Evolutionary conservation across 2,113 vertebrate species (phyloP).

Genomic region (Eonycteris spelaea): DNA sequence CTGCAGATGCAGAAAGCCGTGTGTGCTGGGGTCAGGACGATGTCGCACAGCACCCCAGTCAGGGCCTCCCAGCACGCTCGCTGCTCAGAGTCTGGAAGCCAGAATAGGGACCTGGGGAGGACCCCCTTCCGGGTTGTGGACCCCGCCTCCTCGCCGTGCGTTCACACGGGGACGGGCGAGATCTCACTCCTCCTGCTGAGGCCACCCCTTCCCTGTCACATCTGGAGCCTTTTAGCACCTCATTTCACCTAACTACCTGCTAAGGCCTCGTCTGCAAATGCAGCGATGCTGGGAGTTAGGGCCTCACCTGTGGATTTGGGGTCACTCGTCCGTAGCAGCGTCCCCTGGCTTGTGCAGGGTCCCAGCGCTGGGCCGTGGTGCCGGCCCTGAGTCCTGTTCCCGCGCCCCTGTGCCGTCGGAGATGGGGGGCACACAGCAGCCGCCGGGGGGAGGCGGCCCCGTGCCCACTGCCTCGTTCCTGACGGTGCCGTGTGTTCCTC

Average conservation of each 20-base stretch:
- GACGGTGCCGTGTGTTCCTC: background rate
- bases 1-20: background rate
- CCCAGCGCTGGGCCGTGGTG: background rate
- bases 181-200: background rate
- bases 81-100: no score
- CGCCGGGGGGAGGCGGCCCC: background rate
- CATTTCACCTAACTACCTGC: accelerated
- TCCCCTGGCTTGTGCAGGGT: background rate
- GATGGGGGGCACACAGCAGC: background rate
- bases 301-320: accelerated
- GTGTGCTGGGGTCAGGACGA: no score
- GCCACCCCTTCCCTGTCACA: background rate
- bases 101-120: background rate
- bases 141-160: accelerated
- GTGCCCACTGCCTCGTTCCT: background rate
- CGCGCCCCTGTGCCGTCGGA: background rate
- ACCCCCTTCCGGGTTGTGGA: background rate
- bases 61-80: background rate
- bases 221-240: background rate
- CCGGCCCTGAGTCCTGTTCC: background rate
- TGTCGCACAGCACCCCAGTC: no score
- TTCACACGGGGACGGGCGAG: background rate
- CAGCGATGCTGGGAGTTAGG: background rate
- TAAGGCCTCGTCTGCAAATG: background rate
- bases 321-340: accelerated